Percentiles rank a stretch among this genome's conserved stretches.
phyloP scores from a whole-genome alignment of 2,888 invertebrate genomes.

The Oscheius sp. region DNA sequence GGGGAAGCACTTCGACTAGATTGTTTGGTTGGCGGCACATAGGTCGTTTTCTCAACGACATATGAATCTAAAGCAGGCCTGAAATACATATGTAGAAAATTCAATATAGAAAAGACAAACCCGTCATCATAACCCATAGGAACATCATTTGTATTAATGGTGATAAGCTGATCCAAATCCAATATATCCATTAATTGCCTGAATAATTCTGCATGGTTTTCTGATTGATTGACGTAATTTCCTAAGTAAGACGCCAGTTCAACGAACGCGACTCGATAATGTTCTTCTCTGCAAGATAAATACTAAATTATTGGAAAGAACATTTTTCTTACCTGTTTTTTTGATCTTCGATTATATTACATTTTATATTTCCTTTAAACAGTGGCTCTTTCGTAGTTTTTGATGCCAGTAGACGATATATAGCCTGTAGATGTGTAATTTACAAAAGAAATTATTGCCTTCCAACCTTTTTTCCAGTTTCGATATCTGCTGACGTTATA shows the following conservation, averaged over 20 bases:
- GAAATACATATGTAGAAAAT: no score
- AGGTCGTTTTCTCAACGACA: background rate
- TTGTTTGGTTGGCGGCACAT: background rate
- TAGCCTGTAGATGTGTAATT: background rate
- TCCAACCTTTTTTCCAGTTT: conserved; percentile 43
- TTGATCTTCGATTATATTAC: background rate
- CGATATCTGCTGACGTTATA: conserved; percentile 44
- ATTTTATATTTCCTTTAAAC: conserved; percentile 1
- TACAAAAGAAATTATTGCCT: conserved; percentile 15
- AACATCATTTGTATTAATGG: conserved; percentile 4
- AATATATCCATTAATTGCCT: background rate
- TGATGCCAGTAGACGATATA: background rate
- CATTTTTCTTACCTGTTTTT: conserved; percentile 15
- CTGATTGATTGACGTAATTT: conserved; percentile 50
- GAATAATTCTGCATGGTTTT: conserved; percentile 40
- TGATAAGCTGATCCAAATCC: conserved; percentile 8
- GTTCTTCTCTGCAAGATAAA: conserved; percentile 38
- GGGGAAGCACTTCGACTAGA: conserved; percentile 30
- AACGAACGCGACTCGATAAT: conserved; percentile 44
- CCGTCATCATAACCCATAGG: background rate
- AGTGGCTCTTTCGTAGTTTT: conserved; percentile 14
- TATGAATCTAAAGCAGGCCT: background rate
- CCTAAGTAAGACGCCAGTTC: conserved; percentile 56
- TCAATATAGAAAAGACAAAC: conserved; percentile 13
- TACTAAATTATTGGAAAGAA: background rate